Conservation (phyloP, 1,140 invertebrate genomes). For the Halyomorpha halys region DNA sequence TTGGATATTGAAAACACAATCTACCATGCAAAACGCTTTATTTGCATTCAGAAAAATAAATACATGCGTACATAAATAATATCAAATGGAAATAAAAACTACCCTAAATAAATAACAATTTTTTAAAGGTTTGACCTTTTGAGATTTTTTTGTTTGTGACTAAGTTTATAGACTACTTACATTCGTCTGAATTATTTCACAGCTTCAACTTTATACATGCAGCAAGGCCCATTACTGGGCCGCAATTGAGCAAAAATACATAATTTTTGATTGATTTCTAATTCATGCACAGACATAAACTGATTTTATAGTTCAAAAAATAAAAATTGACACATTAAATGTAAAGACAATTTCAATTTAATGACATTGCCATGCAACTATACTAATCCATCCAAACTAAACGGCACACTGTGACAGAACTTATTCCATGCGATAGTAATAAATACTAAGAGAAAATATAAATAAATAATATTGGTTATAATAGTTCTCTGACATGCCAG, state of each 20-base stretch:
- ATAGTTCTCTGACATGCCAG: constrained; percentile 7
- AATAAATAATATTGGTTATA: neutral
- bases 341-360: neutral
- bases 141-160: neutral
- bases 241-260: constrained; percentile 12
- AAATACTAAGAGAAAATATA: constrained; percentile 1
- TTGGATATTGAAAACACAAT: constrained; percentile 4
- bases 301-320: too few species aligned
- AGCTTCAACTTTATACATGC: constrained; percentile 11
- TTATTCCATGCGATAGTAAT: constrained; percentile 7
- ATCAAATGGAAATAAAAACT: neutral
- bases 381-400: constrained; percentile 24
- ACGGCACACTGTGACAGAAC: constrained; percentile 25
- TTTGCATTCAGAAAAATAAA: constrained; percentile 20
- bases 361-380: constrained; percentile 2
- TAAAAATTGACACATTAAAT: too few species aligned
- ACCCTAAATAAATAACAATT: constrained; percentile 14
- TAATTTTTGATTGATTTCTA: too few species aligned
- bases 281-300: too few species aligned
- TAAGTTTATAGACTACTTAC: constrained; percentile 8
- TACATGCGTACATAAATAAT: constrained; percentile 19
- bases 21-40: constrained; percentile 24
- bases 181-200: constrained; percentile 6
- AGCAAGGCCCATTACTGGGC: neutral
- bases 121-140: constrained; percentile 6